Base-by-base conservation (phyloP, 2,888 invertebrate species). In the Plusia festucae region DNA sequence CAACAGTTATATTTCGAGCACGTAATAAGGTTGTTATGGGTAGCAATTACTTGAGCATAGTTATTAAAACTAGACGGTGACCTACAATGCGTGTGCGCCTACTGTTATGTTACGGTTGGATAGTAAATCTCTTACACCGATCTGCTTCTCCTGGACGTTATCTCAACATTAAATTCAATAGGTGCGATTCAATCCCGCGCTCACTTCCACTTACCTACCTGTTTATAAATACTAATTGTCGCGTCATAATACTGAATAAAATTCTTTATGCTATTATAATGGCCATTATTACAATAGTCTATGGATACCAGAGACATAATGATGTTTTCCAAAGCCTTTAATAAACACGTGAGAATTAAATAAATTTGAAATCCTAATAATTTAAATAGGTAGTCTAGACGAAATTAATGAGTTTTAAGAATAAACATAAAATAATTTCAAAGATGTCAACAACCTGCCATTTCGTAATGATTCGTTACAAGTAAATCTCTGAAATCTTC, bases 1-100 rank as follows among this genome's bases (percentile, higher is more conserved):
- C 70, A 82, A 85, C 82, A 80, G 85, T 85, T 85, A 85, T 64
- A 84, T 78, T 78, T 74, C 65, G 72, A 81, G 73, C 82, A 82
- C 81, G 82, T 84, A 76, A 77, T 63, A 76, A 79, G 70, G 66
- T 77, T 81, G 72, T 72, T 63, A 65, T 72, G 66, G 70, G 68
- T 71, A 73, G 78, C 60, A 76, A 80, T 79, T 82, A 79, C 74
- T 78, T 78, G 71, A 74, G 60, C 63, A 76, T 73, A 65, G 78
- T 79, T 78, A 81, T 84, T 84, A 83, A 82, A 81, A 76, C 54
- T 68, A 67, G 78, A 76, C 76, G 71, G 73, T 82, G 79, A 74
- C 83, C 82, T 61, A 77, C 73, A 80, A 80, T 76, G 75, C 72
- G 78, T 71, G 70, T 74, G 75, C 81, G 49, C 68, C 78, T 81